Conservation (phyloP, 2,888 invertebrate genomes). For the Baronia brevicornis region DNA sequence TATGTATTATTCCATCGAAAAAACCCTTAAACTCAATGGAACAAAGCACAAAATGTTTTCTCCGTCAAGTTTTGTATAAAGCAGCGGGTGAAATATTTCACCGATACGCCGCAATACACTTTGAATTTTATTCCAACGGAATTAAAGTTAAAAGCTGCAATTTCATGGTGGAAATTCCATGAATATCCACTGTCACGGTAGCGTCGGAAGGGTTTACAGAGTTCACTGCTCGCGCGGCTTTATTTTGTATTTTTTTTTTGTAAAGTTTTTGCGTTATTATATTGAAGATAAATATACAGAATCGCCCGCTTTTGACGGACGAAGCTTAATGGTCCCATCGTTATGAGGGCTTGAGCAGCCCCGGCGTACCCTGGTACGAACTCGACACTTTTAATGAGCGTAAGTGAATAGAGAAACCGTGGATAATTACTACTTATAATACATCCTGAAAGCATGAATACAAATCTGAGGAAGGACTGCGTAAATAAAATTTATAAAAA, state of each 20-base stretch:
- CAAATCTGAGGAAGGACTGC: too few species aligned
- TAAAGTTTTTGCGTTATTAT: conserved; percentile 26
- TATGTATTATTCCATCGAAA: conserved; percentile 20
- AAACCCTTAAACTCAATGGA: conserved; percentile 18
- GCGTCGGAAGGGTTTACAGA: conserved; percentile 30
- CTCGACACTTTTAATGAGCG: too few species aligned
- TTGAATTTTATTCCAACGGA: conserved; percentile 19
- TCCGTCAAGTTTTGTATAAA: conserved; percentile 21
- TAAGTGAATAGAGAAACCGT: too few species aligned
- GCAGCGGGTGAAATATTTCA: conserved; percentile 24
- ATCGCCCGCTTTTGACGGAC: conserved; percentile 16
- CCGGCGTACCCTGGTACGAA: too few species aligned
- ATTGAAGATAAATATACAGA: too few species aligned
- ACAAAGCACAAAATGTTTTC: conserved; percentile 16
- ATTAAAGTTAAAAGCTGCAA: conserved; percentile 5
- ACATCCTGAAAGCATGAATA: too few species aligned
- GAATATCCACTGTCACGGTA: conserved; percentile 29
- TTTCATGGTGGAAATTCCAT: conserved; percentile 23
- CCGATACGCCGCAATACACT: conserved; percentile 18
- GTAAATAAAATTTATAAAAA: too few species aligned
- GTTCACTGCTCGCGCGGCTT: conserved; percentile 28
- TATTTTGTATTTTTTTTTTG: conserved; percentile 29
- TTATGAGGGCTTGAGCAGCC: too few species aligned
- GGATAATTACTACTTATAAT: too few species aligned
- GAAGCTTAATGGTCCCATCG: conserved; percentile 13